Base-by-base conservation (phyloP, 2,888 invertebrate genomes). In the Athetis lepigone region DNA sequence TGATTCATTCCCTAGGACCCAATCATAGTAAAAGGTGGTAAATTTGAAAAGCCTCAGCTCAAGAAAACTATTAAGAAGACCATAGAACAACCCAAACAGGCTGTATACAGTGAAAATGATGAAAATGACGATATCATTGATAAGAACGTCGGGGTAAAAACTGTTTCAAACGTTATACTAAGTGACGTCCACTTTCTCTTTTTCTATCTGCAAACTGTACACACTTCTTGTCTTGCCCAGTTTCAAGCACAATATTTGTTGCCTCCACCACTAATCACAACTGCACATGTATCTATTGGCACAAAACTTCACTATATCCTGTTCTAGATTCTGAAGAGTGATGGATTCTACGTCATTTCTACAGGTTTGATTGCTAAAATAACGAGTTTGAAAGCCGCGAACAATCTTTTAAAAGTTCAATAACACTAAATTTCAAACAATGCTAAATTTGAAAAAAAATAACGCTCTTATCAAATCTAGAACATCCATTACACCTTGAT, bases 41-140 rank as follows among this genome's bases (percentile, higher is more conserved):
- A 89, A 91, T 94, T 95, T 71, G 93, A 94, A 88, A 90, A 88
- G 70, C 95, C 95, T 74, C 89, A 92, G 76, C 92, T 94, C 78
- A 95, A 93, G 92, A 95, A 92, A 93, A 90, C 88, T 78, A 85
- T 85, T 73, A 94, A 89, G 92, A 93, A 90, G 85, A 83, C 88
- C 62, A 84, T 87, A 78, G 92, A 91, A 72, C 88, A 91, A 81
- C 87, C 91, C 71, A 92, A 93, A 87, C 90, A 88, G 77, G 89
- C 91, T 71, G 84, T 81, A 61, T 67, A 85, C 74, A 87, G 81
- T 75, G 78, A 80, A 71, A 85, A 81, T 80, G 85, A 81, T 80
- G 85, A 87, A 73, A 85, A 75, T 73, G 70, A 83, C 40, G 66
- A 84, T 77, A 70, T n/a, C n/a, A 69, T 67, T 64, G 23, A 39